A percentile compares a stretch with the other conserved stretches of the same genome.
These are phyloP conservation scores for Platysteira castanea DNA, from an alignment of 2,113 vertebrate species.

Conservation along the genomic window DNA sequence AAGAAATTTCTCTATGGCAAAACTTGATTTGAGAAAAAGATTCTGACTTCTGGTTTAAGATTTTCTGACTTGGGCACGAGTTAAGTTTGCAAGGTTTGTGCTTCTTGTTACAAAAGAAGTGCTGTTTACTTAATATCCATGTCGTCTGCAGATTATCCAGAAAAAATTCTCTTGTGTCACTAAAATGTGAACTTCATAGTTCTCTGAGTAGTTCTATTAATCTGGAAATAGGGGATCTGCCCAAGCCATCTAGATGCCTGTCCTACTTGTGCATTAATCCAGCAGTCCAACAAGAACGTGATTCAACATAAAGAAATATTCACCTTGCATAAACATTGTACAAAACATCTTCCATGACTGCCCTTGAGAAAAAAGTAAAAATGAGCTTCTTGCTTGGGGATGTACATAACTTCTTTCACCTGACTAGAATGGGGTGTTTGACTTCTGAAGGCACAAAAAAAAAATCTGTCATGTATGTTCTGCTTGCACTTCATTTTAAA, in stretches of 20 bases:
- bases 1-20: not conserved
- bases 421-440: not conserved
- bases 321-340: not conserved
- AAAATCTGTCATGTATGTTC: not conserved
- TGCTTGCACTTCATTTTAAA: not conserved
- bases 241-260: not conserved
- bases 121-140: not conserved
- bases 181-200: not conserved
- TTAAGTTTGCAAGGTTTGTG: not conserved
- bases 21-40: not conserved
- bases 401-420: not conserved
- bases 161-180: not conserved
- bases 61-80: not conserved
- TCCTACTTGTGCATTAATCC: not conserved
- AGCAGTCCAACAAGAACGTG: fast-evolving
- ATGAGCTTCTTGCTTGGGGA: not conserved
- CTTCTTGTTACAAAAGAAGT: not conserved
- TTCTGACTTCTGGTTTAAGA: not conserved
- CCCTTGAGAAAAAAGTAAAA: not conserved
- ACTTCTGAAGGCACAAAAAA: not conserved
- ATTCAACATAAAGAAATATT: not conserved
- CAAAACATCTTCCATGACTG: not conserved
- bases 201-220: not conserved
- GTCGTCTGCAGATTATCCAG: not conserved
- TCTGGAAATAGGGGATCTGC: not conserved